Evolutionary conservation across 2,113 vertebrate species (phyloP), one percentile per base, ranked within the genome.

Genomic region (Sapajus apella): DNA sequence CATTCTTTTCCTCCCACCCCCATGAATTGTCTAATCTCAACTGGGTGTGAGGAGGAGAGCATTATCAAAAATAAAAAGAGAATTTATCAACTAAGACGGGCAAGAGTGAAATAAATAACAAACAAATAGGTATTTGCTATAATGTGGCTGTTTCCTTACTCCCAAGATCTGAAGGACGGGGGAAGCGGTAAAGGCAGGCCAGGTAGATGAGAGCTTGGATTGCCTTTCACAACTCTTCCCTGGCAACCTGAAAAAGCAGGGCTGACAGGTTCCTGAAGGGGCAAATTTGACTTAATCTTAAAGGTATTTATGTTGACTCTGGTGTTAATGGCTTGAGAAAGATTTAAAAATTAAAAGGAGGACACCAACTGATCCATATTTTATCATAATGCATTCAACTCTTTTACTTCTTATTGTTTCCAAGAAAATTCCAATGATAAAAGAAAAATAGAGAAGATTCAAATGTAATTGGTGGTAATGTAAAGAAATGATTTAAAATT

Each of bases 251-350:
- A 86, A 97, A 82, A 85, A 98, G 97, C 96, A 97, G 82, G 96
- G 96, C 43, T 86, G 85, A 97, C 97, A 97, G 96, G 97, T 97
- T 97, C 90, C 92, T 32, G 37, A 95, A 90, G 84, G n/a, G 84
- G 97, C 90, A 96, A 94, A 87, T 92, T n/a, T 97, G 56, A 79
- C 92, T 64, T 73, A 56, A 89, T 91, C 75, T 87, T 87, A 92
- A 93, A 95, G 68, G 80, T 43, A 93, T 79, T 96, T 96, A 73
- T 94, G 86, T 97, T 95, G 92, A 97, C 87, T 96, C 61, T 43
- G 52, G 40, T 95, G 70, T 91, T 95, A 90, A 95, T 66, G 75
- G 84, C 81, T 84, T 92, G 21, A 68, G 68, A 72, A 55, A 92
- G 55, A 94, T 88, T 92, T 70, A 70, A 93, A 97, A 88, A 90